Base-by-base conservation (phyloP, 2,797 vertebrate species). In the Momotus momota region DNA sequence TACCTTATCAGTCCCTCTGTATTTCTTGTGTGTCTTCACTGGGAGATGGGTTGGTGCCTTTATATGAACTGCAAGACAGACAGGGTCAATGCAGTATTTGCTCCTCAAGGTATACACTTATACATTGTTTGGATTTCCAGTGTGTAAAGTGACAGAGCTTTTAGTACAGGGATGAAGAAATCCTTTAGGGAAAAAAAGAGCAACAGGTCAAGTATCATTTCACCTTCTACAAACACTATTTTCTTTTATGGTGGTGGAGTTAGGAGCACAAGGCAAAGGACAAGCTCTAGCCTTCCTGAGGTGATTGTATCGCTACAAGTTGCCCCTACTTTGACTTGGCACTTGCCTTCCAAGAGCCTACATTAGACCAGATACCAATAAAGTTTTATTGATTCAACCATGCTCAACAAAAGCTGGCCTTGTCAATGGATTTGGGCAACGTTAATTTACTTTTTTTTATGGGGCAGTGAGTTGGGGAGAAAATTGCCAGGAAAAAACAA, bases 21-120 rank as follows among this genome's bases (percentile, higher is more conserved):
- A 21, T 80, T 88, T 72, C 23, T 75, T 7, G 0, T 14, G 10
- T 6, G 2, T 38, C 10, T 78, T 49, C 41, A 5, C 16, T 43
- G 79, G 72, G 19, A 86, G 43, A n/a, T 80, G 38, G 26, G 8
- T 19, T 49, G 29, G 7, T 66, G 4, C 62, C 33, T 82, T 62
- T 35, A 14, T 0, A 0, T 31, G 19, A 35, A 23, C 5, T 61
- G n/a, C 54, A 74, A 74, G 19, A 35, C n/a, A 86, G 41, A 13
- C 23, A 6, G n/a, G 10, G 38, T 40, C 46, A 20, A 26, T 14
- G 38, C 88, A 52, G n/a, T 8, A 9, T 46, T 38, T 77, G 14
- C 55, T 73, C 19, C 64, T 65, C 18, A 10, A 26, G 26, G 4
- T 45, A 18, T 21, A 9, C 40, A 33, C 31, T 49, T 69, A 33